Evolutionary conservation across 2,888 invertebrate genomes (phyloP).

Genomic region (Oasisia sp.): DNA sequence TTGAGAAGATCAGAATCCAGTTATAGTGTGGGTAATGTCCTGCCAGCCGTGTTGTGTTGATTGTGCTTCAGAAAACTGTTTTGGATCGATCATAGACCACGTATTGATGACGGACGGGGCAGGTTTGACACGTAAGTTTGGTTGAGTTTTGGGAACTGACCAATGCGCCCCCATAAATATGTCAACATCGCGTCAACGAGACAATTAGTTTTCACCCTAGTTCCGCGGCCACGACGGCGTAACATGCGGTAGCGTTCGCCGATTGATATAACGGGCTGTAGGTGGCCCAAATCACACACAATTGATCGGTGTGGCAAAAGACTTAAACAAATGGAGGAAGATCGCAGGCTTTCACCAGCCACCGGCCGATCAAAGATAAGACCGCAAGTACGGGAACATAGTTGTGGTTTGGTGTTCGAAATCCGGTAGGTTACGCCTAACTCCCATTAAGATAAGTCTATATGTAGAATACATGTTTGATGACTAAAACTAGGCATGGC

Average conservation of each 20-base stretch:
- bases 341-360: neutral
- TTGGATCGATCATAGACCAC: too few relatives aligned
- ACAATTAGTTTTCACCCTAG: neutral
- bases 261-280: neutral
- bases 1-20: too few relatives aligned
- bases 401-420: neutral
- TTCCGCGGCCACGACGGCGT: neutral
- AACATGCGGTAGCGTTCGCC: neutral
- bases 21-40: too few relatives aligned
- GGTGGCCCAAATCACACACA: neutral
- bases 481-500: neutral
- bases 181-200: neutral
- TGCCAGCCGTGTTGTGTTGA: too few relatives aligned
- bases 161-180: neutral
- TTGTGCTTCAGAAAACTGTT: too few relatives aligned
- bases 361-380: neutral
- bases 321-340: neutral
- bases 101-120: too few relatives aligned
- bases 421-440: neutral
- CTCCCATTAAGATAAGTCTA: neutral
- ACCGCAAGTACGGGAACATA: neutral
- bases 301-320: neutral
- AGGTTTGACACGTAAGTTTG: too few relatives aligned
- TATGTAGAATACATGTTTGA: neutral
- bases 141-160: too few relatives aligned